Base-by-base conservation (phyloP, 1,140 invertebrate genomes). In the Trichomalopsis sarcophagae region DNA sequence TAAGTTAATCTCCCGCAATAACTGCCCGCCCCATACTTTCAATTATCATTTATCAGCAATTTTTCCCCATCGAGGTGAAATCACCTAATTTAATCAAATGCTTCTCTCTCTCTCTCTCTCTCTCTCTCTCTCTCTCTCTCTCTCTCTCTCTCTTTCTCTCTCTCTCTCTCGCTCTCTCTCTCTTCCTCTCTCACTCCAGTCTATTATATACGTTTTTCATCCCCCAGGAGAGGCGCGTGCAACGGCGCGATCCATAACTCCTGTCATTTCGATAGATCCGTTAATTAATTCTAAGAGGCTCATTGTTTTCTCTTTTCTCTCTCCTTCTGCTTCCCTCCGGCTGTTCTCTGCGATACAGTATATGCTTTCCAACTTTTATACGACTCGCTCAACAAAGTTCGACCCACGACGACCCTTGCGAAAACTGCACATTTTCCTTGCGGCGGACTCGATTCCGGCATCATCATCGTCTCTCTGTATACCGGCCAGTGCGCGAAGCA, bases 11-110 rank as follows among this genome's bases (percentile, higher is more conserved):
- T 62, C 17, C 10, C 13, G 17, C 14, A 7, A 62, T 62, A 62
- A 62, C 55, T 62, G 55, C 55, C 21, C 10, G 17, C 10, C 47
- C 13, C 55, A 7, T 62, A 62, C 14, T 77, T 77, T 62, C 27
- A 33, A 30, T 66, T 79, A 66, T 79, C 33, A 79, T 62, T 40
- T 40, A 0, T 21, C 33, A 55, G 5, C 21, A 55, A 21, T 66
- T 79, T 33, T 79, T 62, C 9, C 27, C 44, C n/a, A 17, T 66
- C 77, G 47, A 66, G 33, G 13, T 66, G 14, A 79, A 79, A 66
- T 79, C 30, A 66, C 50, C 77, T 79, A 79, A 79, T 79, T 79
- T 79, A 62, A 79, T 79, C 50, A 33, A 79, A 62, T 50, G 14
- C 27, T 36, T 79, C 11, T 36, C 71, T 44, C 21, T 36, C 33